Evolutionary conservation across 1,140 invertebrate species (phyloP).

Genomic region (honey bee (Apis mellifera)): Amel_HAv3.1 CM009940.2:3705001-3705500

Average conservation of each 20-base stretch:
- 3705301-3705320: conserved; percentile 77
- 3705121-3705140: no score
- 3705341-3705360: conserved; percentile 73
- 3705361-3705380: conserved; percentile 75
- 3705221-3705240: no score
- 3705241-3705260: no score
- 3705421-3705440: conserved; percentile 80
- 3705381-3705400: conserved; percentile 28
- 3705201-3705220: conserved; percentile 11
- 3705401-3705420: conserved; percentile 60
- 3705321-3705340: conserved; percentile 80
- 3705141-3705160: no score
- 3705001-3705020: no score
- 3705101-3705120: no score
- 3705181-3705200: conserved; percentile 55
- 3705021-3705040: no score
- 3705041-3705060: no score
- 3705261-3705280: background rate
- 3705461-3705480: conserved; percentile 81
- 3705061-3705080: no score
- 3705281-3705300: conserved; percentile 72
- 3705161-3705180: background rate
- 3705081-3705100: no score
- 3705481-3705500: conserved; percentile 76
- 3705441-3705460: conserved; percentile 82